Percentiles rank a stretch among this genome's conserved stretches.
phyloP scores from a whole-genome alignment of 2,888 invertebrate genomes.

The Uloborus plumipes region DNA sequence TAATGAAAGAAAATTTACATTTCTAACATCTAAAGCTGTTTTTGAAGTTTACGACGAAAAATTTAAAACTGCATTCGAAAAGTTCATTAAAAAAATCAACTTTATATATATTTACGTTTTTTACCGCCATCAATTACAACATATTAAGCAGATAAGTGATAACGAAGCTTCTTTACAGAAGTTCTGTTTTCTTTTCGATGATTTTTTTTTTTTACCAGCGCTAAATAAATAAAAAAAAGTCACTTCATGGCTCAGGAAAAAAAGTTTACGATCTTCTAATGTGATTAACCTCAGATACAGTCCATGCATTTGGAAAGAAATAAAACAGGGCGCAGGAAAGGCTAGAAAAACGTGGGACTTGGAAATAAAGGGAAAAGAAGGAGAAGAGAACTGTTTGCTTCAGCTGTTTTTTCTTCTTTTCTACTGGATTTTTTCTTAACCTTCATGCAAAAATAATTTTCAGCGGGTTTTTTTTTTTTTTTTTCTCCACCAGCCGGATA shows the following conservation, averaged over 20 bases:
- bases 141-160: background rate
- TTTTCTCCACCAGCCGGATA: too few species aligned
- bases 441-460: conserved; percentile 13
- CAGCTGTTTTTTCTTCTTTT: conserved; percentile 7
- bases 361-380: too few species aligned
- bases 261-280: conserved; percentile 32
- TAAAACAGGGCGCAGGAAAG: conserved; percentile 18
- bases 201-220: background rate
- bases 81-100: too few species aligned
- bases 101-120: too few species aligned
- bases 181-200: background rate
- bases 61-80: too few species aligned
- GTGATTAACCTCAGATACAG: conserved; percentile 32
- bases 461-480: background rate
- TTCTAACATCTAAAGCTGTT: too few species aligned
- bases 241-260: too few species aligned
- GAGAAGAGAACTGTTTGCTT: conserved; percentile 6
- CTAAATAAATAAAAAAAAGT: conserved; percentile 2
- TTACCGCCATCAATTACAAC: background rate
- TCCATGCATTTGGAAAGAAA: background rate
- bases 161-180: conserved; percentile 3
- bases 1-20: too few species aligned
- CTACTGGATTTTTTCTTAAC: conserved; percentile 9
- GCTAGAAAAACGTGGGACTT: conserved; percentile 5
- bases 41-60: too few species aligned